Base-by-base conservation (phyloP, 1,140 invertebrate species). In the Sitophilus oryzae region DNA sequence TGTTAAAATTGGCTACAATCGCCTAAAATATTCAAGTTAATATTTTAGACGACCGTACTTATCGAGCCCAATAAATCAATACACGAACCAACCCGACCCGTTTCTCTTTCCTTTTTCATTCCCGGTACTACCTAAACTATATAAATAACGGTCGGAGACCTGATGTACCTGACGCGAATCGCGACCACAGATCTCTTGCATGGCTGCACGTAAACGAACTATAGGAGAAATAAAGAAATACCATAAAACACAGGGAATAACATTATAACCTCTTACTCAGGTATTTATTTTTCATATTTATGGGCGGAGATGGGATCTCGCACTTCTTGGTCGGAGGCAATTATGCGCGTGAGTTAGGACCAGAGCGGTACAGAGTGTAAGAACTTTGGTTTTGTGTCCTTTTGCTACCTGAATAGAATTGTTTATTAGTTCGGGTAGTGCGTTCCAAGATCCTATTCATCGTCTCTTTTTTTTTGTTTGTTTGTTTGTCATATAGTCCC, bases 211-310 rank as follows among this genome's bases (percentile, higher is more conserved):
- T 56, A 54, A n/a, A 54, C 34, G n/a, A 30, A 22, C 22, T 54
- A 54, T 54, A 54, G 52, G 52, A 56, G 53, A 49, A 56, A 56
- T 56, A 56, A 56, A 56, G 53, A 56, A 56, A 56, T 56, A 56
- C 47, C 53, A 56, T 56, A 56, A 56, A 56, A 56, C 53, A 56
- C 45, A 49, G 42, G 45, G 41, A 56, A 56, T 56, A 56, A 56
- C 53, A 56, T 56, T 49, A 56, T 56, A 56, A 56, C 53, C 53
- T 56, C 53, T 49, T 56, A 56, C 45, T 49, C 53, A 56, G 53
- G 53, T 56, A 56, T 56, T 56, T 56, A 56, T 56, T 56, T 56
- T 56, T 48, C 43, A 56, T 56, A 56, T 56, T 56, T 56, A 56
- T 56, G 53, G 53, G 21, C 30, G 46, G 19, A 56, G 53, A 56